Evolutionary conservation across 2,797 vertebrate species (phyloP), one percentile per base, ranked within the genome.

Genomic region (Anguilla obscura): DNA sequence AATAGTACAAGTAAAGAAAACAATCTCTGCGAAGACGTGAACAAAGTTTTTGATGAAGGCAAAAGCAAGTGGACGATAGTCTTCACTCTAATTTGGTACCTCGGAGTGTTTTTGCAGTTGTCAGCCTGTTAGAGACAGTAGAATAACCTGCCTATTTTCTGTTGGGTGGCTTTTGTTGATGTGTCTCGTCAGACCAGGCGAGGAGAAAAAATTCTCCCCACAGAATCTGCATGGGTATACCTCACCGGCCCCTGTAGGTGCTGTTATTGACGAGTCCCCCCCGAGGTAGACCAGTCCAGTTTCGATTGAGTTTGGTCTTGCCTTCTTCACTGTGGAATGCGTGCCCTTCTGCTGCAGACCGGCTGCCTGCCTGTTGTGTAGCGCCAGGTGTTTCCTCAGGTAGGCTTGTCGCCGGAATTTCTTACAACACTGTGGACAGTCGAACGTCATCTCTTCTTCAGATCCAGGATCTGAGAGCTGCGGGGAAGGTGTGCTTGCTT

Each of bases 321-420:
- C 63, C 40, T 45, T 85, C 82, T 85, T 63, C 50, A 56, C 74
- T 30, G 80, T 24, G 60, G 71, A 50, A 5, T 36, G 76, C 16
- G 33, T 52, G 66, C 87, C 86, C n/a, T 88, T 88, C 54, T 89
- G 89, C 5, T 84, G 74, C 63, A 80, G 74, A 80, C 84, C 58
- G 6, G 87, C 88, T 48, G 90, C 87, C 87, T 92, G 91, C 54
- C 90, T 87, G 14, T 69, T 89, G 86, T 94, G 94, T 0, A 94
- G 89, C 0, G 93, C 92, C 85, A 93, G 82, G 84, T 94, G 94
- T 84, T 94, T 94, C 58, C 92, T 89, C 56, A 94, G 86, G 86
- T 93, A 93, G 0, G 93, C 93, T 71, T 92, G 91, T 9, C 92
- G 88, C 2, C 92, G 87, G 85, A 94, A 94, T 74, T 87, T 91